Percentiles rank a stretch among this genome's conserved stretches.
Evolutionary conservation across 2,888 invertebrate genomes (phyloP).

Genomic region (Vesta saturnalis): DNA sequence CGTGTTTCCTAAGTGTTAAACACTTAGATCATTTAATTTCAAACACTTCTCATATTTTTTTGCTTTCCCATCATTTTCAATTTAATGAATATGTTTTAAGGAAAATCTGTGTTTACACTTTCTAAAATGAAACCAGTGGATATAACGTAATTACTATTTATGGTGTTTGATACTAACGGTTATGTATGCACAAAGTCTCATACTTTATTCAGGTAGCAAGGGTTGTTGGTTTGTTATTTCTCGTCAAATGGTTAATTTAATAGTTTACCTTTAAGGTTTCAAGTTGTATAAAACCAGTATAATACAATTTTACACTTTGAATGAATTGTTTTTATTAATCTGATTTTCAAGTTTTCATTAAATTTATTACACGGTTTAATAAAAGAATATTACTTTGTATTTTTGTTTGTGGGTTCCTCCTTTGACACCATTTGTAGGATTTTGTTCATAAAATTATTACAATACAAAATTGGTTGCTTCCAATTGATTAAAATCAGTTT

Average conservation of each 20-base stretch:
- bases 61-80: not conserved
- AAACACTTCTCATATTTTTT: not conserved
- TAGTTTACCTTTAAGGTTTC: not conserved
- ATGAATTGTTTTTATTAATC: no score
- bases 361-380: no score
- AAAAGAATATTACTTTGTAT: no score
- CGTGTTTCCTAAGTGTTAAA: not conserved
- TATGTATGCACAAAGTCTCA: not conserved
- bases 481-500: no score
- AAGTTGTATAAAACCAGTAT: not conserved
- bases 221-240: not conserved
- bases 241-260: not conserved
- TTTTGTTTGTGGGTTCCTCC: no score
- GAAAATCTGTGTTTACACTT: not conserved
- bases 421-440: no score
- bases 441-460: no score
- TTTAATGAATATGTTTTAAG: not conserved
- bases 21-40: no score
- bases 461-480: no score
- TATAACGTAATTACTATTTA: not conserved
- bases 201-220: constrained; percentile 1
- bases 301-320: not conserved
- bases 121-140: not conserved
- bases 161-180: not conserved
- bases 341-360: no score